Evolutionary conservation across 2,888 invertebrate species (phyloP).

Genomic region (Choreutis nemorana): DNA sequence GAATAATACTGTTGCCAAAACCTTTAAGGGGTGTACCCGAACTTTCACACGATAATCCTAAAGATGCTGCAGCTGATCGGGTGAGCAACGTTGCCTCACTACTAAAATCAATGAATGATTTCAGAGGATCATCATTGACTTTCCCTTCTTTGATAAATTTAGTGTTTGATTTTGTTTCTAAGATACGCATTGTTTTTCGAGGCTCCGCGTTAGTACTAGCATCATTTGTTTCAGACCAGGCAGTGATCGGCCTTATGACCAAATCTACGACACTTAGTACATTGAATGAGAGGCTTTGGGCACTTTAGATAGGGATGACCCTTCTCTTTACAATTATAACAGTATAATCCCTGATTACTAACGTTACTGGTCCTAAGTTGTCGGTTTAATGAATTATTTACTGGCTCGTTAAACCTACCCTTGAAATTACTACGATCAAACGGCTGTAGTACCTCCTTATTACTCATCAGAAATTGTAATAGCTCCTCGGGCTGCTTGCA

Average conservation of each 20-base stretch:
- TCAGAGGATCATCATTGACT: conserved; percentile 1
- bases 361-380: too few relatives aligned
- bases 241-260: conserved; percentile 1
- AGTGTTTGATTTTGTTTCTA: not conserved
- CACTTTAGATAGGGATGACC: conserved; percentile 7
- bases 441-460: too few relatives aligned
- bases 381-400: too few relatives aligned
- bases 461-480: too few relatives aligned
- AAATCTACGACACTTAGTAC: not conserved
- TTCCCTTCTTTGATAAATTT: conserved; percentile 4
- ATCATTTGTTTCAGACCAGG: not conserved
- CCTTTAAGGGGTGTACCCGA: not conserved
- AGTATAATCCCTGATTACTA: conserved; percentile 1
- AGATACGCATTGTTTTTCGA: conserved; percentile 2
- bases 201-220: too few relatives aligned
- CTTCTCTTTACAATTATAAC: conserved; percentile 9
- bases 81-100: conserved; percentile 6
- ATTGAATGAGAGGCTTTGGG: conserved; percentile 5
- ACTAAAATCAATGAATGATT: conserved; percentile 4
- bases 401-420: too few relatives aligned
- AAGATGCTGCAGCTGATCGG: not conserved
- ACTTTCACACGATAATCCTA: not conserved
- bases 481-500: conserved; percentile 13
- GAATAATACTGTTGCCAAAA: not conserved
- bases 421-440: too few relatives aligned